Conservation (phyloP, 2,113 vertebrate genomes). For the Nannobrachium achirus region DNA sequence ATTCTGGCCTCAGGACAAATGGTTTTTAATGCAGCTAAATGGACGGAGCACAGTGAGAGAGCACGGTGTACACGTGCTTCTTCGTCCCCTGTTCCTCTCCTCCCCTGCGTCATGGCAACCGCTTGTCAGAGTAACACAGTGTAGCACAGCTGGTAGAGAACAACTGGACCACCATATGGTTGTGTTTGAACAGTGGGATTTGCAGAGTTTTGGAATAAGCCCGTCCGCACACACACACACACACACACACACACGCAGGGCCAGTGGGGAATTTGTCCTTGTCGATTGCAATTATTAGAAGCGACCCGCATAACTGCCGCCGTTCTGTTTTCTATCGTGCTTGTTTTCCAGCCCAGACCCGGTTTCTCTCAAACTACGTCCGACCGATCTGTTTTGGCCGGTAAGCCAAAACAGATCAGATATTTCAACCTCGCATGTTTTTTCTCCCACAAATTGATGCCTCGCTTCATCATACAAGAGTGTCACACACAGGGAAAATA, state of each 20-base stretch:
- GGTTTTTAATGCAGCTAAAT: conserved; percentile 55
- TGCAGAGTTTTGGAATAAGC: conserved; percentile 76
- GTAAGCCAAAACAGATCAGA: conserved; percentile 30
- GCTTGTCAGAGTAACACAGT: conserved; percentile 24
- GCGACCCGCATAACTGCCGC: conserved; percentile 39
- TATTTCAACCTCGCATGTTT: no score
- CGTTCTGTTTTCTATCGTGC: neutral
- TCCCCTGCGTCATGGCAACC: neutral
- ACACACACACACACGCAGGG: neutral
- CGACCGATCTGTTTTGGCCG: no score
- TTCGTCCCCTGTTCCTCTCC: no score
- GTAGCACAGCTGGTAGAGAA: conserved; percentile 72
- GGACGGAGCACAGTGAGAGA: conserved; percentile 18
- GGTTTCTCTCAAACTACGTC: no score
- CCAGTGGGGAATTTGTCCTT: conserved; percentile 71
- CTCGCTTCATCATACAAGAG: no score
- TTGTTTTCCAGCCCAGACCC: conserved; percentile 20
- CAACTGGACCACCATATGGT: conserved; percentile 77
- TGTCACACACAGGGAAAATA: no score
- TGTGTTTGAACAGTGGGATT: conserved; percentile 78
- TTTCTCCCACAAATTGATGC: no score
- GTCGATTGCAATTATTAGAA: conserved; percentile 74
- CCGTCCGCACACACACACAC: conserved; percentile 55
- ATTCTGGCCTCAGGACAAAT: conserved; percentile 50
- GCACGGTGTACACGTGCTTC: no score